phyloP scores from a whole-genome alignment of 2,888 invertebrate genomes.

The Incurvaria masculella region DNA sequence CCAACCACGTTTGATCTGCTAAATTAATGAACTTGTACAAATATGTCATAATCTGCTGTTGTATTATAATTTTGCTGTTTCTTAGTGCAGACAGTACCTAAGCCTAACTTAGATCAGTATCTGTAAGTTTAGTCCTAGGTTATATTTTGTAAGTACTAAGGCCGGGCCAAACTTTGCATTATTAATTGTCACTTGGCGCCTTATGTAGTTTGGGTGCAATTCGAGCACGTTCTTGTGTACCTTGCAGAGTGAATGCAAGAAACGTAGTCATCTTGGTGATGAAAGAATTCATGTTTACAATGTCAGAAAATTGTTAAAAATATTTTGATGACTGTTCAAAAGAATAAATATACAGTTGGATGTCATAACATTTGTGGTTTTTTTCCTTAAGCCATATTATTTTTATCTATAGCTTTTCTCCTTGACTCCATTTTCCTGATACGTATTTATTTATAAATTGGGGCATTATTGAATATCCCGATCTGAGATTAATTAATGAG shows the following conservation, averaged over 20 bases:
- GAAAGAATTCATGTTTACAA: constrained; percentile 51
- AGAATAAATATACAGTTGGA: constrained; percentile 58
- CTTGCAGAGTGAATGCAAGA: neutral
- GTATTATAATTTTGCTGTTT: neutral
- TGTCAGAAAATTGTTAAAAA: constrained; percentile 61
- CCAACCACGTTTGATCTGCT: too few species aligned
- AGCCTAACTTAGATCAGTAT: neutral
- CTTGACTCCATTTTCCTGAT: too few species aligned
- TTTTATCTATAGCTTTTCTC: neutral
- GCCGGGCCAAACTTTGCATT: constrained; percentile 58
- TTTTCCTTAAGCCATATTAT: too few species aligned
- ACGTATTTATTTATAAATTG: too few species aligned
- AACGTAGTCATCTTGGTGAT: neutral
- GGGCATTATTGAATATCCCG: too few species aligned
- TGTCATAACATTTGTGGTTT: constrained; percentile 38
- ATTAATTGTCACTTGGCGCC: constrained; percentile 44
- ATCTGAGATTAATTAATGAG: too few species aligned
- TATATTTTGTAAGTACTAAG: constrained; percentile 47
- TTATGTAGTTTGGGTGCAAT: constrained; percentile 21
- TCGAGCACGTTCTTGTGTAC: neutral
- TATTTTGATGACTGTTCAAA: constrained; percentile 61
- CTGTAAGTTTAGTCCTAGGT: constrained; percentile 37
- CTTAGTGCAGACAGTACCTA: neutral
- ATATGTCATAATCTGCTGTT: neutral
- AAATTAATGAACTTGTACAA: neutral